Percentiles rank a stretch among this genome's conserved stretches.
Conservation (phyloP, 2,113 vertebrate genomes). For the Grallaria varia region DNA sequence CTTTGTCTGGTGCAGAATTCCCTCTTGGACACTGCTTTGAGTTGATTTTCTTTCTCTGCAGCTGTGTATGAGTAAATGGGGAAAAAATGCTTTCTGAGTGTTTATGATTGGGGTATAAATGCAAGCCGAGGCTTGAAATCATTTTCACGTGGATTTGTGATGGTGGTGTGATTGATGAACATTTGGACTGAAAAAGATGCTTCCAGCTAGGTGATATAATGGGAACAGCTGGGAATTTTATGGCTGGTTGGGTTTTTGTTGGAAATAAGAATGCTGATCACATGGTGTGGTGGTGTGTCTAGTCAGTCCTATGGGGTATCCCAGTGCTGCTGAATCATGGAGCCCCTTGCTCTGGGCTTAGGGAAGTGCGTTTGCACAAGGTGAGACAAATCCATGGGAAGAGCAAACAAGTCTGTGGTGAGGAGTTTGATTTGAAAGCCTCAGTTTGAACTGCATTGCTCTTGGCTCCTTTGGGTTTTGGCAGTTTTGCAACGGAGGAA, state of each 20-base stretch:
- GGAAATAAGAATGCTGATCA: not conserved
- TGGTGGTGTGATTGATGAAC: slow-evolving; percentile 1
- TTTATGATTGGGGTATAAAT: not conserved
- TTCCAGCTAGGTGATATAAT: slow-evolving; percentile 15
- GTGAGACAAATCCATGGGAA: not conserved
- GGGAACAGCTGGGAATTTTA: slow-evolving; percentile 29
- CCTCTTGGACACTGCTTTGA: not conserved
- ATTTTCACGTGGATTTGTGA: not conserved
- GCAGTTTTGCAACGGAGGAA: not conserved
- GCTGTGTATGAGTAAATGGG: slow-evolving; percentile 12
- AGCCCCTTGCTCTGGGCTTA: not conserved
- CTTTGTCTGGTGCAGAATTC: not conserved
- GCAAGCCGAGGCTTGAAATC: not conserved
- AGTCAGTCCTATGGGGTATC: not conserved
- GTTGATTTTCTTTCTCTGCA: not conserved
- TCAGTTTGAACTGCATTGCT: not conserved
- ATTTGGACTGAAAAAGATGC: slow-evolving; percentile 4
- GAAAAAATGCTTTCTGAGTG: not conserved
- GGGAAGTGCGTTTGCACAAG: not conserved
- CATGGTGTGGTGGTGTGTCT: not conserved
- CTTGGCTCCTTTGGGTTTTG: not conserved
- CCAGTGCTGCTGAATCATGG: not conserved
- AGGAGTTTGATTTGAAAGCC: not conserved
- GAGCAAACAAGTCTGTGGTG: not conserved
- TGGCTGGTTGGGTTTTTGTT: not conserved